phyloP scores from a whole-genome alignment of 2,113 vertebrate genomes.

The Oncorhynchus nerka region DNA sequence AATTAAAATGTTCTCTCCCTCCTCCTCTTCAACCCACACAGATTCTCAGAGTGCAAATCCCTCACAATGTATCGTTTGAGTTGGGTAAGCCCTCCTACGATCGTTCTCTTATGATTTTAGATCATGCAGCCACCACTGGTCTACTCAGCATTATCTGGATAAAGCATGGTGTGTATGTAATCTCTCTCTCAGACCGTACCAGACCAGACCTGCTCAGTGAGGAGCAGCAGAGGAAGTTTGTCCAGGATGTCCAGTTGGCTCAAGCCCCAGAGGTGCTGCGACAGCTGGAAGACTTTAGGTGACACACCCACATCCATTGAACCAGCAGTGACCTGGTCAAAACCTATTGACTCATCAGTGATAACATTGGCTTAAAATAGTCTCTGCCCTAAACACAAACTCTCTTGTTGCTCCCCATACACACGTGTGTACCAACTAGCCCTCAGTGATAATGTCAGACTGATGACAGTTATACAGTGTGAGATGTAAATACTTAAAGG shows the following conservation, averaged over 20 bases:
- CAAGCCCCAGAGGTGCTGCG: constrained; percentile 68
- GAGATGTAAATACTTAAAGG: too few species aligned
- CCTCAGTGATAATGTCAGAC: too few species aligned
- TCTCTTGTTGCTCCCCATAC: too few species aligned
- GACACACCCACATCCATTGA: background rate
- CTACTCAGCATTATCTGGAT: background rate
- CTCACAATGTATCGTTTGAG: constrained; percentile 22
- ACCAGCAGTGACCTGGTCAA: too few species aligned
- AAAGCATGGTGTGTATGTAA: too few species aligned
- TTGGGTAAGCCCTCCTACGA: constrained; percentile 52
- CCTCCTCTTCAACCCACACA: constrained; percentile 11
- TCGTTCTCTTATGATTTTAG: background rate
- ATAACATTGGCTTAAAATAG: too few species aligned
- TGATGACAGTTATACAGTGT: too few species aligned
- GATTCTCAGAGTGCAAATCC: constrained; percentile 57
- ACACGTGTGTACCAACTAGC: too few species aligned
- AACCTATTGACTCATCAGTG: too few species aligned
- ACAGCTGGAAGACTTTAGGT: constrained; percentile 88
- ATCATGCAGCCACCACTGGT: background rate
- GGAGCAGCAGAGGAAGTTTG: constrained; percentile 71
- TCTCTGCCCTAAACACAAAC: too few species aligned
- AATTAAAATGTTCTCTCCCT: background rate
- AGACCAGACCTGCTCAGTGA: constrained; percentile 80
- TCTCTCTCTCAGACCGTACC: constrained; percentile 72
- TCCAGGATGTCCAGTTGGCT: constrained; percentile 67